These are phyloP conservation scores for Protosalanx chinensis DNA, from an alignment of 2,797 vertebrate genomes.

Conservation along the genomic window DNA sequence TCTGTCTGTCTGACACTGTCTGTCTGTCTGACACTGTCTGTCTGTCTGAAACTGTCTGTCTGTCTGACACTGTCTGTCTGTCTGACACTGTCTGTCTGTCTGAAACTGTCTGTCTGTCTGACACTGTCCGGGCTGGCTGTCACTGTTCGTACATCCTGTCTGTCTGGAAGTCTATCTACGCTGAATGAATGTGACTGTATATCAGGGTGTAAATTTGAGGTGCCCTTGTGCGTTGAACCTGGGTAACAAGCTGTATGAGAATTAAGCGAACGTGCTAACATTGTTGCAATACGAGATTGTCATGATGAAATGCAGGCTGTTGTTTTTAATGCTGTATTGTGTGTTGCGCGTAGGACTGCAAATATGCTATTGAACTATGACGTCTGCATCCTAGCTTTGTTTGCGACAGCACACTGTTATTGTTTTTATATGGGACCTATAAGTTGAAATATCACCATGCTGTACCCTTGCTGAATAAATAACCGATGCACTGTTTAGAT, in stretches of 20 bases:
- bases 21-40: background rate
- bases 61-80: background rate
- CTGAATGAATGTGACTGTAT: slow-evolving; percentile 13
- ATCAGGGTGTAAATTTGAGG: slow-evolving; percentile 1
- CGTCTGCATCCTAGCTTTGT: background rate
- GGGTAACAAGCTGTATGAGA: background rate
- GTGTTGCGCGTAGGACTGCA: background rate
- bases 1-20: background rate
- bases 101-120: background rate
- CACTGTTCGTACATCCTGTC: no score
- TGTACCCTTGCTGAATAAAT: background rate
- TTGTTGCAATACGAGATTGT: background rate
- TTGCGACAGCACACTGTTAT: background rate
- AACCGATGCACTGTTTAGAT: background rate
- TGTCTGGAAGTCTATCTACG: background rate
- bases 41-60: background rate
- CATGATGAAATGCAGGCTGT: background rate
- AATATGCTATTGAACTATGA: background rate
- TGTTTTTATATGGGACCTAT: background rate
- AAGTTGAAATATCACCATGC: background rate
- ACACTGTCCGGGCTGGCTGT: no score
- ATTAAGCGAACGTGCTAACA: background rate
- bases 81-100: background rate
- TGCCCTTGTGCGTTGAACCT: background rate
- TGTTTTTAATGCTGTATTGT: background rate